These are phyloP conservation scores for Parauchenoglanis ngamensis DNA, from an alignment of 2,797 vertebrate genomes.

Conservation along the genomic window DNA sequence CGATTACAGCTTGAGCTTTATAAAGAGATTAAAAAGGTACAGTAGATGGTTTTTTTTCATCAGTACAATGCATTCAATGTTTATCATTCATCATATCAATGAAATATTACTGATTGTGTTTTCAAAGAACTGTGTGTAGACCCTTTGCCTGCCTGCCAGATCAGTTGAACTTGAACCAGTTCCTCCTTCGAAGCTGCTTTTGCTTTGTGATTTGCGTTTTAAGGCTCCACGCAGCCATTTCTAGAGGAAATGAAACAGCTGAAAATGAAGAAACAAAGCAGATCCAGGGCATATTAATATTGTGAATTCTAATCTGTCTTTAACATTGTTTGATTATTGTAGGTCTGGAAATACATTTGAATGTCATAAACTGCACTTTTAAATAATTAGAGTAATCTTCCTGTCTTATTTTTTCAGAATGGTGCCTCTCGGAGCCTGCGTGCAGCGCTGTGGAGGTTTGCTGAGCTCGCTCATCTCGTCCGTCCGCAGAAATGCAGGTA, in stretches of 20 bases:
- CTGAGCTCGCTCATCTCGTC: constrained; percentile 94
- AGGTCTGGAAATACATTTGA: background rate
- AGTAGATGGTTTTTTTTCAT: background rate
- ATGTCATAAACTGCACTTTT: background rate
- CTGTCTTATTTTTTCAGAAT: constrained; percentile 75
- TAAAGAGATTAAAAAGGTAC: constrained; percentile 98
- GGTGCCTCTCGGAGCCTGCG: constrained; percentile 92
- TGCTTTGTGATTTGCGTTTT: background rate
- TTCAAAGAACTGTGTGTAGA: background rate
- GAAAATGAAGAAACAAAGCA: background rate
- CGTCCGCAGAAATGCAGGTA: constrained; percentile 99
- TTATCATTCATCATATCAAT: background rate
- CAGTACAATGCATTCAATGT: background rate
- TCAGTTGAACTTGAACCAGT: background rate
- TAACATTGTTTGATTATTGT: background rate
- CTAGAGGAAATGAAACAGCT: background rate
- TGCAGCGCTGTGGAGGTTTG: constrained; percentile 96
- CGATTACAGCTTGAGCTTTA: constrained; percentile 94
- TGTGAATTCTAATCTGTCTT: background rate
- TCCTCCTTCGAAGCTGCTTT: background rate
- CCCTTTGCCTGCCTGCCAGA: background rate
- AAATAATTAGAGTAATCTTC: background rate
- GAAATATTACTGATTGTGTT: background rate
- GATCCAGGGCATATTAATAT: background rate
- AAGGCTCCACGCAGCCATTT: background rate